phyloP scores from a whole-genome alignment of 2,888 invertebrate genomes.

The Tryphoninae sp. region DNA sequence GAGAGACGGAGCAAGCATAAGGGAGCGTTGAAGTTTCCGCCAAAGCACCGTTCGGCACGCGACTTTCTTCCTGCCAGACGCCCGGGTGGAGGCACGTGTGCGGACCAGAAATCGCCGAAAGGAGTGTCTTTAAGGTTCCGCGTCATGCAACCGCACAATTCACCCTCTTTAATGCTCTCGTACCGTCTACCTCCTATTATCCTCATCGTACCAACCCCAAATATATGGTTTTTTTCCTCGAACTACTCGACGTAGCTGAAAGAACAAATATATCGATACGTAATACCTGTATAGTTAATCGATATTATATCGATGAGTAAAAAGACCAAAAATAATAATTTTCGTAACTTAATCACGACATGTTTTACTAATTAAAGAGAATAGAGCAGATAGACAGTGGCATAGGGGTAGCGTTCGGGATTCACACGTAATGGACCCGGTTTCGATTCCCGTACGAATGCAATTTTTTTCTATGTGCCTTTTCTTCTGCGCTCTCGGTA shows the following conservation, averaged over 20 bases:
- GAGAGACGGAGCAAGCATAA: conserved; percentile 52
- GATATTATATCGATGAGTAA: too few relatives aligned
- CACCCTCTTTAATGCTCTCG: conserved; percentile 2
- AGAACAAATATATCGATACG: too few relatives aligned
- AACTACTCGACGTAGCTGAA: conserved; percentile 12
- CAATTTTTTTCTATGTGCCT: too few relatives aligned
- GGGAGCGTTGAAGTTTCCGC: conserved; percentile 43
- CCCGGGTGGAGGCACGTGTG: conserved; percentile 14
- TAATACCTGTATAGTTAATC: too few relatives aligned
- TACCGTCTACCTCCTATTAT: background rate
- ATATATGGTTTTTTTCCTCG: conserved; percentile 23
- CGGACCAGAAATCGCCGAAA: background rate
- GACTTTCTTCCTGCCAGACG: conserved; percentile 65
- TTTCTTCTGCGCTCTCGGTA: too few relatives aligned
- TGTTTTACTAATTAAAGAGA: too few relatives aligned
- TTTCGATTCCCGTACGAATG: too few relatives aligned
- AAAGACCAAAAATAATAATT: too few relatives aligned
- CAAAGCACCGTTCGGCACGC: conserved; percentile 70
- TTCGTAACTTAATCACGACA: too few relatives aligned
- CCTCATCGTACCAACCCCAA: background rate
- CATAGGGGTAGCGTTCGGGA: too few relatives aligned
- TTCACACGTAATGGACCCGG: too few relatives aligned
- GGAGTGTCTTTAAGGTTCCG: conserved; percentile 65
- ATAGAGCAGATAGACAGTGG: too few relatives aligned
- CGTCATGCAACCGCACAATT: conserved; percentile 66